phyloP scores from a whole-genome alignment of 2,888 invertebrate species.

The Altica lythri region DNA sequence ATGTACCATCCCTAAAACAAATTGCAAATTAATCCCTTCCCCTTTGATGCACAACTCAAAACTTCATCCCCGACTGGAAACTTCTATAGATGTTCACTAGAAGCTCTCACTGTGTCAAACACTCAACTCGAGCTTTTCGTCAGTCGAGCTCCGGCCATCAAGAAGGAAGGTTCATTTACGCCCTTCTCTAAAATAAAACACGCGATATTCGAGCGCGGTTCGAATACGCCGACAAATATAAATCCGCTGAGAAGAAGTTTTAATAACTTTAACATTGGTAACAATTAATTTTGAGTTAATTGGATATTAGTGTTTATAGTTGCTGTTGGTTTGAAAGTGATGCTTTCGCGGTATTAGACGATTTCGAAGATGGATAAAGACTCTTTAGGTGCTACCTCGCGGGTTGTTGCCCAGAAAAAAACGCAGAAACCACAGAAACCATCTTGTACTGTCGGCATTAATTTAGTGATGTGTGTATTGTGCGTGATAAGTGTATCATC shows the following conservation, averaged over 20 bases:
- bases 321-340: too few species aligned
- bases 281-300: too few species aligned
- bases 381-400: constrained; percentile 45
- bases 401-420: constrained; percentile 40
- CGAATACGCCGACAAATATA: neutral
- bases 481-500: constrained; percentile 68
- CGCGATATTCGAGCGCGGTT: neutral
- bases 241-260: too few species aligned
- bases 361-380: constrained; percentile 51
- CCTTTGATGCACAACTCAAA: constrained; percentile 5
- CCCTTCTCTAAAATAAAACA: neutral
- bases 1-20: too few species aligned
- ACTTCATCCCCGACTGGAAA: constrained; percentile 33
- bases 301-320: too few species aligned
- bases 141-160: constrained; percentile 11
- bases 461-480: constrained; percentile 65
- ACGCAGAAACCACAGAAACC: constrained; percentile 35
- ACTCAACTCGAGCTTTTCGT: neutral
- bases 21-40: constrained; percentile 3
- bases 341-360: too few species aligned
- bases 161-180: neutral
- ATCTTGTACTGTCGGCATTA: constrained; percentile 41
- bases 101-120: constrained; percentile 6
- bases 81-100: constrained; percentile 49
- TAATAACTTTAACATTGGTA: too few species aligned